Percentiles rank a stretch among this genome's conserved stretches.
Evolutionary conservation across 2,888 invertebrate species (phyloP).

Genomic region (Myopa tessellatipennis): DNA sequence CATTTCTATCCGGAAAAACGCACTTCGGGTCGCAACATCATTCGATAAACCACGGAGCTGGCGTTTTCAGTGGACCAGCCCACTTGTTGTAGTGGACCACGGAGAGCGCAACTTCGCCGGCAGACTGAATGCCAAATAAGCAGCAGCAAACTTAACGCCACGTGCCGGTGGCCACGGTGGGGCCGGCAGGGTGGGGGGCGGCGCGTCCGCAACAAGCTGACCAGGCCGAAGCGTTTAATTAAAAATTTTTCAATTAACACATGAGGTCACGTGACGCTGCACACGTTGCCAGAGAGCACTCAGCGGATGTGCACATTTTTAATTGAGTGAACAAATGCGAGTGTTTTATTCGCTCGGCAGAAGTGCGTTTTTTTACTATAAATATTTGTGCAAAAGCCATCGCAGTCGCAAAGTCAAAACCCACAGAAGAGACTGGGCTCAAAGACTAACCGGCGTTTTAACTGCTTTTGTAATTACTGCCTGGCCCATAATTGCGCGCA

Average conservation of each 20-base stretch:
- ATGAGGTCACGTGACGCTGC: slow-evolving; percentile 31
- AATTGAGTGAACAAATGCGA: slow-evolving; percentile 33
- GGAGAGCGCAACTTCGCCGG: slow-evolving; percentile 30
- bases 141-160: slow-evolving; percentile 29
- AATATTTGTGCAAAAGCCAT: background rate
- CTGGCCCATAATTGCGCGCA: background rate
- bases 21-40: background rate
- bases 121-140: slow-evolving; percentile 34
- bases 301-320: slow-evolving; percentile 20
- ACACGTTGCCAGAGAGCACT: background rate
- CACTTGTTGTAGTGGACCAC: slow-evolving; percentile 26
- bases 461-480: too few species aligned
- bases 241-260: slow-evolving; percentile 37
- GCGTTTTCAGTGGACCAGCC: background rate
- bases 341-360: background rate
- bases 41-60: background rate
- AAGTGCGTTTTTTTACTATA: background rate
- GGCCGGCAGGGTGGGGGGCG: background rate
- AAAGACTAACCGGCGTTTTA: background rate
- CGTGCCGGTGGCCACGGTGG: slow-evolving; percentile 26
- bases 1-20: background rate
- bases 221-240: slow-evolving; percentile 30
- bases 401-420: background rate
- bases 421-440: background rate
- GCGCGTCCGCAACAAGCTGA: background rate